Conservation (phyloP, 1,140 invertebrate genomes). For the Mamestra configurata region DNA sequence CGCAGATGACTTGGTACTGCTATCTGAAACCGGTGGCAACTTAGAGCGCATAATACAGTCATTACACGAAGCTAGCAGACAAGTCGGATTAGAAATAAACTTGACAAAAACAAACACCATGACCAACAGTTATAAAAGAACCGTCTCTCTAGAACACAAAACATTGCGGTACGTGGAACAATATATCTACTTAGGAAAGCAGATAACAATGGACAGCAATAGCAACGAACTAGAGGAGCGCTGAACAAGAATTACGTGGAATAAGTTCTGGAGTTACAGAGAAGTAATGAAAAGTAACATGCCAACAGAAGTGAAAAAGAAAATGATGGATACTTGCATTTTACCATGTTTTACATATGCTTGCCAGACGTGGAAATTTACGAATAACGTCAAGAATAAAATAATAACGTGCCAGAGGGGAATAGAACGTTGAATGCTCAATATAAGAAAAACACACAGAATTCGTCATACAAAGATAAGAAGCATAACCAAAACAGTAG, state of each 20-base stretch:
- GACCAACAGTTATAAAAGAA: background rate
- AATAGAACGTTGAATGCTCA: conserved; percentile 2
- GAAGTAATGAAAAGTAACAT: background rate
- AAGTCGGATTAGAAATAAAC: conserved; percentile 4
- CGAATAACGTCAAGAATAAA: no score
- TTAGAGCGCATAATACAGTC: background rate
- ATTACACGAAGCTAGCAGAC: background rate
- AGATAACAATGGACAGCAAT: background rate
- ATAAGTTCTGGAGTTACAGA: background rate
- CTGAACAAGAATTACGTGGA: background rate
- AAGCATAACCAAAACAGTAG: background rate
- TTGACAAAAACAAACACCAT: background rate
- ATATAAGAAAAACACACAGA: conserved; percentile 34
- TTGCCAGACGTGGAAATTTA: conserved; percentile 9
- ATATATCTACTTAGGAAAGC: conserved; percentile 3
- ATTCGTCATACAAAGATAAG: conserved; percentile 31
- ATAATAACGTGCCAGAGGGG: conserved; percentile 1
- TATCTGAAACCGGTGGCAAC: background rate
- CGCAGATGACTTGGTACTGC: conserved; percentile 2
- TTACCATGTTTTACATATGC: background rate
- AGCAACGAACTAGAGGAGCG: background rate
- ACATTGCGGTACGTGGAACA: background rate
- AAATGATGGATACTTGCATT: background rate
- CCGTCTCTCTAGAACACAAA: background rate
- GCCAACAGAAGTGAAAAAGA: background rate